A percentile compares a stretch with the other conserved stretches of the same genome.
phyloP scores from a whole-genome alignment of 2,797 vertebrate species.

The Chromis chromis region DNA sequence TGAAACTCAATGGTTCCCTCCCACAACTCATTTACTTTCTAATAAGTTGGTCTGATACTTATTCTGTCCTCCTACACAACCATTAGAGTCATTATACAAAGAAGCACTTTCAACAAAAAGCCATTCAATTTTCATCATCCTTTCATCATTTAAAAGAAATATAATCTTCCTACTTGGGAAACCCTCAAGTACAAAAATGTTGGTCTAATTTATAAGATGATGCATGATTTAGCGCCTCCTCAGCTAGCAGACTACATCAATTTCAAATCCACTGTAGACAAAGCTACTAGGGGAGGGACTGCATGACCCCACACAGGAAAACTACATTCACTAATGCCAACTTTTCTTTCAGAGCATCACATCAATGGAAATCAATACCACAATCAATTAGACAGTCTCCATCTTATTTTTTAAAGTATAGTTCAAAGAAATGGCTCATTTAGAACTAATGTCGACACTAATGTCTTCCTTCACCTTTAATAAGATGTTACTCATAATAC shows the following conservation, averaged over 20 bases:
- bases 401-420: too few relatives aligned
- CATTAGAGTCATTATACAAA: slow-evolving; percentile 19
- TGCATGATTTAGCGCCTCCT: slow-evolving; percentile 11
- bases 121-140: slow-evolving; percentile 3
- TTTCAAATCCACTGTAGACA: slow-evolving; percentile 4
- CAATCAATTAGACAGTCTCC: too few relatives aligned
- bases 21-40: not conserved
- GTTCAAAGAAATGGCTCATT: too few relatives aligned
- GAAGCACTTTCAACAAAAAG: not conserved
- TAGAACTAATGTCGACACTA: too few relatives aligned
- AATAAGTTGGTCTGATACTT: not conserved
- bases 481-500: too few relatives aligned
- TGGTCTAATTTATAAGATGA: slow-evolving; percentile 18
- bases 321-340: not conserved
- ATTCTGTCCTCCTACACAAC: not conserved
- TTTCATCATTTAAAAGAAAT: not conserved
- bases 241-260: slow-evolving; percentile 21
- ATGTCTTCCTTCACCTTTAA: too few relatives aligned
- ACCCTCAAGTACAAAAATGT: slow-evolving; percentile 23
- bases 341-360: not conserved
- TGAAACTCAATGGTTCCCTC: too few relatives aligned
- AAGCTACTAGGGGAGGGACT: not conserved
- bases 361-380: slow-evolving; percentile 3
- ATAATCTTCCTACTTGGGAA: slow-evolving; percentile 16
- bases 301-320: not conserved